Base-by-base conservation (phyloP, 2,888 invertebrate species). In the Abscondita cerata region DNA sequence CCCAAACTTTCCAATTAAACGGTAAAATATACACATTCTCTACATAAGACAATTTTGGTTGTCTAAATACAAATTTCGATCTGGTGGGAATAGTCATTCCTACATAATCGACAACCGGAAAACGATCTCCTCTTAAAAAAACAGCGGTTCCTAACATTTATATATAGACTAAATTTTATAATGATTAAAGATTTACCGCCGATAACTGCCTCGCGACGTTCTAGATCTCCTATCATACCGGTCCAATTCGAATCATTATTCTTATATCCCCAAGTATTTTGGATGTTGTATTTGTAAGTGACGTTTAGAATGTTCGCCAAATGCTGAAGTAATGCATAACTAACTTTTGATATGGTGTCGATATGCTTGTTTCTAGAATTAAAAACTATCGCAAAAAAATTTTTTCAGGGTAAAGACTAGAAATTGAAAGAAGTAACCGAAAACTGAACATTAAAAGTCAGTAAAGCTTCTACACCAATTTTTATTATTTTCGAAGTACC, bases 11-110 rank as follows among this genome's bases (percentile, higher is more conserved):
- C 25, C 76, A 80, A 59, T 85, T 83, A 72, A 91, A 91, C 0
- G 91, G 90, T 19, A 91, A 77, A 1, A 86, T 76, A 73, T 88
- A 91, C 44, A 91, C 85, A 73, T 91, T 91, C 67, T 86, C 87
- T 38, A 91, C 87, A 64, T 87, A 89, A 0, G 91, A 80, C 11
- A 91, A 75, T 72, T 90, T 87, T 1, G 91, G 91, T 73, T 89
- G 87, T 51, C 87, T 86, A 74, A 91, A 91, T 15, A 91, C 84
- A 73, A 91, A 89, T 70, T 87, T 86, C 0, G 89, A 90, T 68
- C 84, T 80, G 0, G 88, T 89, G 1, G 86, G 85, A 0, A 89
- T 86, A 11, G 89, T 87, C 78, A 89, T 86, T 31, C 88, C 84
- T 50, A 90, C 84, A 72, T 88, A 90, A 68, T 89, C 87, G 3